Base-by-base conservation (phyloP, 2,113 vertebrate genomes). In the Bos javanicus region DNA sequence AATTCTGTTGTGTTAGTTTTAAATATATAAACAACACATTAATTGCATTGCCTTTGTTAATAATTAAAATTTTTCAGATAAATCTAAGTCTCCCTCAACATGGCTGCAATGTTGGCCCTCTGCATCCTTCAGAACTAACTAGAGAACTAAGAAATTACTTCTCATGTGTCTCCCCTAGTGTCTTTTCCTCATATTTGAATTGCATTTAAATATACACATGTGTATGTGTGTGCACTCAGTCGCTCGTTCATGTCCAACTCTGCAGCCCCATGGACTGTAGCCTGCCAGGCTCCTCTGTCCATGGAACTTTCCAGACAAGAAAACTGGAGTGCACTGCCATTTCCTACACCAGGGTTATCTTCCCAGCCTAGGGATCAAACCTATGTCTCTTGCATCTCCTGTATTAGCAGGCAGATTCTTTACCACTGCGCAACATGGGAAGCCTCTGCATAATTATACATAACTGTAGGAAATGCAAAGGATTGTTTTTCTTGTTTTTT, bases 151-250 rank as follows among this genome's bases (percentile, higher is more conserved):
- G 3, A 85, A 71, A 52, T 23, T 52, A 52, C 4, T 90, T 25
- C 36, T 64, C 33, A 11, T n/a, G 6, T 62, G 16, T 91, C 50
- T 64, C 3, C 17, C 52, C 21, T 81, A 48, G 6, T 84, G 8
- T 48, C 26, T 85, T 94, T 95, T 86, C 15, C 36, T 83, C 50
- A 26, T 80, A 87, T 60, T 80, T 46, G n/a, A 89, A n/a, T 92
- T 50, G 26, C n/a, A 43, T 39, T 39, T 43, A 26, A 76, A 76
- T 76, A 26, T 26, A 43, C 36, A 43, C 5, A 0, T 74, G 67
- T 71, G 33, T 71, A 36, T 6, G 11, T 43, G 71, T 43, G 23
- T 26, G 12, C 0, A 2, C 39, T 43, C 71, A 76, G 3, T 76
- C 0, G 1, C 36, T 76, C 23, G 13, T 76, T 76, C 39, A 15